These are phyloP conservation scores for Pseudolaguvia tuberculata DNA, from an alignment of 2,113 vertebrate species.

Conservation along the genomic window DNA sequence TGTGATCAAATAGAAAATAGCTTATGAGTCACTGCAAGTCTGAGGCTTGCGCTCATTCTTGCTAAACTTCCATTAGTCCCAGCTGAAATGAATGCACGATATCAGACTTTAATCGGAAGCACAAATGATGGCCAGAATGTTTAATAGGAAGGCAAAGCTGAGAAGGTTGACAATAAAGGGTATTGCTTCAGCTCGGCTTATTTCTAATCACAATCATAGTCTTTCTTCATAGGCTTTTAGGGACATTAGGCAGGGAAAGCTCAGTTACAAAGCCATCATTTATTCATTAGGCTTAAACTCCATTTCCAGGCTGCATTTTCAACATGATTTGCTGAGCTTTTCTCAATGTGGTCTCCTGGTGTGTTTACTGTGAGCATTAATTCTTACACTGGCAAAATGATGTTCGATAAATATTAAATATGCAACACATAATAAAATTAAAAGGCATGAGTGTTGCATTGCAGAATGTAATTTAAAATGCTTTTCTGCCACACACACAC, in stretches of 20 bases:
- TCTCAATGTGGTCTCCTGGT: not conserved
- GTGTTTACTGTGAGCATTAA: not conserved
- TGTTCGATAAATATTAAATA: slow-evolving; percentile 47
- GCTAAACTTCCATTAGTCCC: not conserved
- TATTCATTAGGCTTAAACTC: slow-evolving; percentile 45
- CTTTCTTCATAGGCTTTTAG: slow-evolving; percentile 39
- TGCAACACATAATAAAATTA: slow-evolving; percentile 33
- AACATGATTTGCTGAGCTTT: slow-evolving; percentile 1
- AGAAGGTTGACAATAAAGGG: too few species aligned
- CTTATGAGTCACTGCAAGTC: too few species aligned
- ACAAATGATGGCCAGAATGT: not conserved
- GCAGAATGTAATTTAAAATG: slow-evolving; percentile 45
- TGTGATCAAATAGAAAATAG: too few species aligned
- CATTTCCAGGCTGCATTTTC: slow-evolving; percentile 49
- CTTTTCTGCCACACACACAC: slow-evolving; percentile 39
- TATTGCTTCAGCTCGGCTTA: slow-evolving; percentile 12
- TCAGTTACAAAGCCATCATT: slow-evolving; percentile 41
- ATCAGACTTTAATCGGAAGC: not conserved
- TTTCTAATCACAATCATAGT: not conserved
- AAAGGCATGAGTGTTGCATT: slow-evolving; percentile 41
- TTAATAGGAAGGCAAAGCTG: not conserved
- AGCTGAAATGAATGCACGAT: slow-evolving; percentile 3
- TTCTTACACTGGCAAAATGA: slow-evolving; percentile 11
- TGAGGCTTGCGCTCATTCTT: too few species aligned
- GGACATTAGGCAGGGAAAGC: slow-evolving; percentile 27